These are phyloP conservation scores for Thermophis baileyi DNA, from an alignment of 2,113 vertebrate species.

Conservation along the genomic window DNA sequence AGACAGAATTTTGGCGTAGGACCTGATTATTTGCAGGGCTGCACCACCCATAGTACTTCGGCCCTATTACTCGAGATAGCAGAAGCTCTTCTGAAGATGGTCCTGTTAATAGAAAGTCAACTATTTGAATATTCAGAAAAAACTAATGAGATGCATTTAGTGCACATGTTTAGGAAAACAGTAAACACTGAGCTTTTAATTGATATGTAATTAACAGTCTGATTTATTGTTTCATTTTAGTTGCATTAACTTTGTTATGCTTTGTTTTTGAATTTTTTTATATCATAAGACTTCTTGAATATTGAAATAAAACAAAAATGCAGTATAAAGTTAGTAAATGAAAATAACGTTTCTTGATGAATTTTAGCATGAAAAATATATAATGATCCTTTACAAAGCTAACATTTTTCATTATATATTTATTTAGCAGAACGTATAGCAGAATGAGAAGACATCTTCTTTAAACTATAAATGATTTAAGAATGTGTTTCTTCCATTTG, in stretches of 20 bases:
- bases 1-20: not conserved
- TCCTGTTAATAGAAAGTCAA: not conserved
- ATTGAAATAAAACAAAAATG: not conserved
- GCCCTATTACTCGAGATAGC: not conserved
- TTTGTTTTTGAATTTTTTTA: not conserved
- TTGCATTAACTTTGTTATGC: not conserved
- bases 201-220: not conserved
- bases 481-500: not conserved
- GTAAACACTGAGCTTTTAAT: not conserved
- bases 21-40: not conserved
- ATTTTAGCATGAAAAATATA: not conserved
- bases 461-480: not conserved
- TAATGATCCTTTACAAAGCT: not conserved
- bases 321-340: not conserved
- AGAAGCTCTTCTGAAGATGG: not conserved
- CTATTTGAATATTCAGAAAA: not conserved
- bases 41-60: not conserved
- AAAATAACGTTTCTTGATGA: not conserved
- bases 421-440: not conserved
- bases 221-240: not conserved
- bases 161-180: not conserved
- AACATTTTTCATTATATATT: not conserved
- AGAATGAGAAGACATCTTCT: not conserved
- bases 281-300: not conserved
- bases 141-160: not conserved